These are phyloP conservation scores for Drosophila tristis DNA, from an alignment of 1,140 invertebrate species.

Conservation along the genomic window DNA sequence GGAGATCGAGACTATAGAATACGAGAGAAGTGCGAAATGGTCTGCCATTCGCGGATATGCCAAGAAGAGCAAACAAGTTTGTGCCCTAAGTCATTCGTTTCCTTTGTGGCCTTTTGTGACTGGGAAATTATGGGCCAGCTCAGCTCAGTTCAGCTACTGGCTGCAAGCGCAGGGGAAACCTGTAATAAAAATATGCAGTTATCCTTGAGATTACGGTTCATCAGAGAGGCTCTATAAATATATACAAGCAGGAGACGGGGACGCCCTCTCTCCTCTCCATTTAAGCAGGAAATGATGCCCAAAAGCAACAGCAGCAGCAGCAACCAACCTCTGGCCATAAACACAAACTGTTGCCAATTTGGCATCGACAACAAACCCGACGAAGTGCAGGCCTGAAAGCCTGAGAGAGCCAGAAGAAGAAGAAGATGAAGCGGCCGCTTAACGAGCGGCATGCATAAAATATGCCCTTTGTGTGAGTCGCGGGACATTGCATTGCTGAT, in stretches of 20 bases:
- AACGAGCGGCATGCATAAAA: conserved; percentile 52
- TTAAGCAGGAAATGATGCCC: conserved; percentile 50
- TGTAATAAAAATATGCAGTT: conserved; percentile 49
- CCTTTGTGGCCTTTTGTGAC: conserved; percentile 52
- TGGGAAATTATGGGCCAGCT: conserved; percentile 44
- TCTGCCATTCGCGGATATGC: conserved; percentile 35
- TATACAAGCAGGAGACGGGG: background rate
- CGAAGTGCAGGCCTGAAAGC: too few relatives aligned
- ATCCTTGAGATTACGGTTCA: conserved; percentile 54
- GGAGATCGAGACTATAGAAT: conserved; percentile 15
- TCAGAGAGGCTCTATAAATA: conserved; percentile 38
- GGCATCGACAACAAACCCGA: conserved; percentile 43
- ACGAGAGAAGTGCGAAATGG: background rate
- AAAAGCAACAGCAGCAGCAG: conserved; percentile 18
- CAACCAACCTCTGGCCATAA: conserved; percentile 25
- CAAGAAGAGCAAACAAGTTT: conserved; percentile 46
- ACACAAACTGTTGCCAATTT: conserved; percentile 23
- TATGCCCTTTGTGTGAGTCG: conserved; percentile 41
- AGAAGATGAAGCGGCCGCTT: conserved; percentile 26
- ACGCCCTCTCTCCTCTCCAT: background rate
- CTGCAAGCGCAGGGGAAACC: conserved; percentile 20
- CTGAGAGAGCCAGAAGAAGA: conserved; percentile 1
- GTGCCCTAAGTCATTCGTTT: conserved; percentile 53
- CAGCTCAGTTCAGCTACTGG: conserved; percentile 14
- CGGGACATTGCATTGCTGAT: conserved; percentile 35